Percentiles rank a stretch among this genome's conserved stretches.
phyloP scores from a whole-genome alignment of 2,888 invertebrate species.

The Rotaria socialis region DNA sequence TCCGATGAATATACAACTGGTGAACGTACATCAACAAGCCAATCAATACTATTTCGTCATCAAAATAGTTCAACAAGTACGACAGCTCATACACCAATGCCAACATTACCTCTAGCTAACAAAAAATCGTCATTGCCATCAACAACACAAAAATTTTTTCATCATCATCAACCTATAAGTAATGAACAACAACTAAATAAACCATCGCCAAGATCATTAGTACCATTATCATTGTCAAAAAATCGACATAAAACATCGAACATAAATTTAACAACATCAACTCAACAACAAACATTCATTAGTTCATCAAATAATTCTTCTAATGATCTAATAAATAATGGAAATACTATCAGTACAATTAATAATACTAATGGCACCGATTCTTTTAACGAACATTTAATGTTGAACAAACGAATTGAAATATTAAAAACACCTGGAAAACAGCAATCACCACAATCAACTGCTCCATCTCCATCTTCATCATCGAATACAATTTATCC shows the following conservation, averaged over 20 bases:
- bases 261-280: not conserved
- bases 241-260: not conserved
- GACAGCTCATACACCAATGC: not conserved
- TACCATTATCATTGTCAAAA: not conserved
- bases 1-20: not conserved
- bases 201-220: not conserved
- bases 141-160: not conserved
- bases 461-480: not conserved
- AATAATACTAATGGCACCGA: not conserved
- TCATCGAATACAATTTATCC: not conserved
- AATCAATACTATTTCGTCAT: slow-evolving; percentile 24
- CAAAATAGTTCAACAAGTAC: slow-evolving; percentile 25
- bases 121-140: not conserved
- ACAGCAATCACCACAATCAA: not conserved
- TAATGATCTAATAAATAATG: not conserved
- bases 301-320: not conserved
- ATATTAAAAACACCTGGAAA: slow-evolving; percentile 5
- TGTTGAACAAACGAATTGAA: slow-evolving; percentile 13
- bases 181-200: not conserved
- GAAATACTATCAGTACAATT: not conserved
- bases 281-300: not conserved
- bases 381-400: slow-evolving; percentile 32
- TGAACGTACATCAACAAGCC: slow-evolving; percentile 26
- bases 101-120: not conserved
- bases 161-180: not conserved